Evolutionary conservation across 1,140 invertebrate genomes (phyloP), one percentile per base, ranked within the genome.

Genomic region (Caerostris darwini): DNA sequence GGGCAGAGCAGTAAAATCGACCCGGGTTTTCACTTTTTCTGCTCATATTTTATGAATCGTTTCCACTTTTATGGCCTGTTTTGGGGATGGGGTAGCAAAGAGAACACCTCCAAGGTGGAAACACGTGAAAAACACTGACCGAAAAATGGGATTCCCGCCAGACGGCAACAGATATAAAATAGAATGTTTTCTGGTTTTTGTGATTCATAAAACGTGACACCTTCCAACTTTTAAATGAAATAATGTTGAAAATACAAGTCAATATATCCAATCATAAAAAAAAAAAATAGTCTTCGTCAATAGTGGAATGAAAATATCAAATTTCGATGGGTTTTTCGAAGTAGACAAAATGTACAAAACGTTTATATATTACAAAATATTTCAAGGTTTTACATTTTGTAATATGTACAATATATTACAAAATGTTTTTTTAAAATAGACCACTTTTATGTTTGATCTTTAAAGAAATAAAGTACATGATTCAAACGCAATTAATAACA

Each of bases 11-110:
- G 53, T 77, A 77, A 77, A 77, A 53, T 77, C 71, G 71, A 12
- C 2, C 10, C 3, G 34, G 53, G 71, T 50, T 77, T 77, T 77
- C 71, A 34, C 12, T 14, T 77, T 77, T 77, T 50, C 50, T 4
- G 71, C 34, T 53, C 71, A 77, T 77, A 77, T 77, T 77, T 77
- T 77, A 77, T 12, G 71, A 77, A 77, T 12, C 71, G 71, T 53
- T 50, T 53, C 53, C 34, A 3, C 6, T 50, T 77, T 77, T 77
- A 77, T 50, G 10, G 6, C 34, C 34, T 5, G 8, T 12, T 19
- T 34, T 14, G 53, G 61, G 3, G 53, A 77, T 3, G 5, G n/a
- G 67, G 67, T 69, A 69, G 17, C 61, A n/a, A 67, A 77, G 8
- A 12, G 19, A 50, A 3, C 12, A 34, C 50, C 34, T 5, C 71